Evolutionary conservation across 2,888 invertebrate genomes (phyloP).

Genomic region (Yponomeuta sedellus): DNA sequence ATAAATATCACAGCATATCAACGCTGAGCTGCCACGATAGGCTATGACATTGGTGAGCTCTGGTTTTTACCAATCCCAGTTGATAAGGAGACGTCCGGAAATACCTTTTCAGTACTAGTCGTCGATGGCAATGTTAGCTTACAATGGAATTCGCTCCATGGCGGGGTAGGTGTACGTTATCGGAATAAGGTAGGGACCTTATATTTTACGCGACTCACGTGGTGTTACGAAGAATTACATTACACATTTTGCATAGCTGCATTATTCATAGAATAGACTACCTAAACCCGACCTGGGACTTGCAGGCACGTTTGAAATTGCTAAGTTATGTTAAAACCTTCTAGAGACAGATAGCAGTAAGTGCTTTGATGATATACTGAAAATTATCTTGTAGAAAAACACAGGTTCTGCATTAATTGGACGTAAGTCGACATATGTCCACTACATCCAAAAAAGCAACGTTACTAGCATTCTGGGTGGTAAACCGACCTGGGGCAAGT

Average conservation of each 20-base stretch:
- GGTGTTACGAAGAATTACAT: slow-evolving; percentile 53
- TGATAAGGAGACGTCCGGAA: background rate
- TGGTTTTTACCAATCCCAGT: background rate
- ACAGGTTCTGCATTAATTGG: too few relatives aligned
- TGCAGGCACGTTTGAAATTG: background rate
- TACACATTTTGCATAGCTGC: slow-evolving; percentile 55
- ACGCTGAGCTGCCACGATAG: background rate
- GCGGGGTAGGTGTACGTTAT: background rate
- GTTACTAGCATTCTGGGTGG: too few relatives aligned
- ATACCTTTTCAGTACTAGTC: background rate
- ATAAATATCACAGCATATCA: background rate
- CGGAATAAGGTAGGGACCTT: background rate
- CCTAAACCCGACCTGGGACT: slow-evolving; percentile 9
- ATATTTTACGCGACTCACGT: slow-evolving; percentile 51
- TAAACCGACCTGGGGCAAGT: too few relatives aligned
- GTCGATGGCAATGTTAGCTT: background rate
- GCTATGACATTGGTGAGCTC: background rate
- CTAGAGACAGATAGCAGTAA: background rate
- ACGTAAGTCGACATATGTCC: too few relatives aligned
- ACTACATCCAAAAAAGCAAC: too few relatives aligned
- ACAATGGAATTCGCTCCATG: background rate
- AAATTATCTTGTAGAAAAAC: background rate
- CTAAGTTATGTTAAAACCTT: background rate
- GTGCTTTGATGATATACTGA: background rate
- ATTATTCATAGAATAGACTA: slow-evolving; percentile 48